Evolutionary conservation across 2,113 vertebrate genomes (phyloP).

Genomic region (Donacobius atricapilla): DNA sequence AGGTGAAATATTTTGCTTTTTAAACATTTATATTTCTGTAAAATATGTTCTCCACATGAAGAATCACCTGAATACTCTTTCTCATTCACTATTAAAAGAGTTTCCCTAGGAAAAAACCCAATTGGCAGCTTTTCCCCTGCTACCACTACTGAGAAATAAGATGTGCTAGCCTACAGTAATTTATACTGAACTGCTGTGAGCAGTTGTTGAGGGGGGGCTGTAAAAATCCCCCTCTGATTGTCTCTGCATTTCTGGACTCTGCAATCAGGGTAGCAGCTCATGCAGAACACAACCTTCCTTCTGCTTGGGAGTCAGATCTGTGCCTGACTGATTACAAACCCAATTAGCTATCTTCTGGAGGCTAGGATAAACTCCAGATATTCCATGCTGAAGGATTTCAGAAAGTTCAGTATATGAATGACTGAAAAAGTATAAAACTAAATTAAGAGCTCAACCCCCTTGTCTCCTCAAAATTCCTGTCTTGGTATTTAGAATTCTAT

Average conservation of each 20-base stretch:
- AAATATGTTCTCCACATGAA: neutral
- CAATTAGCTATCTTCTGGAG: neutral
- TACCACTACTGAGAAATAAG: neutral
- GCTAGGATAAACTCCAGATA: neutral
- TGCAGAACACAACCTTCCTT: neutral
- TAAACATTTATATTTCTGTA: neutral
- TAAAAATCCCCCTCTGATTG: neutral
- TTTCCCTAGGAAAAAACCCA: neutral
- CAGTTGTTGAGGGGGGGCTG: neutral
- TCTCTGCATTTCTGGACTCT: neutral
- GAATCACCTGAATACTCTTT: neutral
- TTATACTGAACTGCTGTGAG: neutral
- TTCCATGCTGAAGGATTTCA: neutral
- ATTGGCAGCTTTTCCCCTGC: neutral
- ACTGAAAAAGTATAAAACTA: neutral
- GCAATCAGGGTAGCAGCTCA: neutral
- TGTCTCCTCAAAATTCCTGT: neutral
- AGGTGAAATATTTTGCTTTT: neutral
- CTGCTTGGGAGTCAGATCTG: neutral
- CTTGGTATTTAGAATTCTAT: conserved; percentile 7
- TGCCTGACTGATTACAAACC: neutral
- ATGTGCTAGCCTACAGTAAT: neutral
- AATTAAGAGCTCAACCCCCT: neutral
- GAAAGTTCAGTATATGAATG: neutral
- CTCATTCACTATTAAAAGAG: neutral